Evolutionary conservation across 2,888 invertebrate species (phyloP).

Genomic region (Aplocera efformata): DNA sequence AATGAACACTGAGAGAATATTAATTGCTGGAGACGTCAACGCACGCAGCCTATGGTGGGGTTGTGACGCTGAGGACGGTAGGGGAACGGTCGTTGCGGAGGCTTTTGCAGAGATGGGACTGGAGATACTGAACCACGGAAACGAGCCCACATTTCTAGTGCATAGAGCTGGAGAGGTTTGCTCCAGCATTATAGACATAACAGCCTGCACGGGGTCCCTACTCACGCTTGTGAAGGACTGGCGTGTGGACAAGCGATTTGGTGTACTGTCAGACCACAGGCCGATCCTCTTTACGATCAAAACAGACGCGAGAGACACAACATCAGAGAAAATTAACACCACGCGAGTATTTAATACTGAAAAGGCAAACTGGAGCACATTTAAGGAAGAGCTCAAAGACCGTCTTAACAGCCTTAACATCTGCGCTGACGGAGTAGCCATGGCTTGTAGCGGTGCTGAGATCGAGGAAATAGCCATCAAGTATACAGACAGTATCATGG

Average conservation of each 20-base stretch:
- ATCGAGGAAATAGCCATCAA: too few species aligned
- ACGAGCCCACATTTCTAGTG: neutral
- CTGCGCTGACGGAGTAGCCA: too few species aligned
- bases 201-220: constrained; percentile 8
- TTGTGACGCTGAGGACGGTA: constrained; percentile 3
- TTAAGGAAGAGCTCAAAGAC: neutral
- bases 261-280: neutral
- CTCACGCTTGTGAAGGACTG: neutral
- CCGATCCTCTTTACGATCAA: neutral
- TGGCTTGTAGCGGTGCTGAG: too few species aligned
- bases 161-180: neutral
- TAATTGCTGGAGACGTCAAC: constrained; percentile 3
- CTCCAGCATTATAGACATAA: constrained; percentile 5
- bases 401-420: too few species aligned
- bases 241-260: neutral
- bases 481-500: neutral
- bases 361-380: neutral
- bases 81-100: neutral
- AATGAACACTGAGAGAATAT: neutral
- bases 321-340: neutral
- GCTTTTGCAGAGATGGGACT: neutral
- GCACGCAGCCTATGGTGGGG: constrained; percentile 10
- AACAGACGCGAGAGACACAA: neutral
- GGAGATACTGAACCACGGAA: neutral
- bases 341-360: neutral